phyloP scores from a whole-genome alignment of 1,140 invertebrate genomes.

The Heliconius congener region DNA sequence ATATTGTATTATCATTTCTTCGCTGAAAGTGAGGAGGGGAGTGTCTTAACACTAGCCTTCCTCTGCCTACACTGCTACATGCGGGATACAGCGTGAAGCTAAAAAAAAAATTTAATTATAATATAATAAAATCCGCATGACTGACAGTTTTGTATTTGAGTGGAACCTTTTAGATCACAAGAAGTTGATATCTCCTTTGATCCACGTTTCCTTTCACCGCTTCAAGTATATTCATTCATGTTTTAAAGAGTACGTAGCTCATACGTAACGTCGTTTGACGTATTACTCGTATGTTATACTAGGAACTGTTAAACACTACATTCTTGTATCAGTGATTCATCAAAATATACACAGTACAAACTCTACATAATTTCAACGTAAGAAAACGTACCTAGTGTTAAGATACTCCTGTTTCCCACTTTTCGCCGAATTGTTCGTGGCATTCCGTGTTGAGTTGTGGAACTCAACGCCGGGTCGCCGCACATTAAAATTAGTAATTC shows the following conservation, averaged over 20 bases:
- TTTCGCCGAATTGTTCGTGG: too few relatives aligned
- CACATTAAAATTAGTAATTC: too few relatives aligned
- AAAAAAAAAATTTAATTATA: neutral
- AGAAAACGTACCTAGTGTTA: too few relatives aligned
- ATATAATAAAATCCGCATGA: neutral
- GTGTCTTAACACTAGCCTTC: too few relatives aligned
- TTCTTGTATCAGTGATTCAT: neutral
- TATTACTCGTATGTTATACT: neutral
- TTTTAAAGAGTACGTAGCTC: neutral
- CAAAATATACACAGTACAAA: neutral
- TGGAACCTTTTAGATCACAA: neutral
- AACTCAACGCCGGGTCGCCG: too few relatives aligned
- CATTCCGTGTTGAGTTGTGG: too few relatives aligned
- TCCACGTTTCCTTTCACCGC: slow-evolving; percentile 6
- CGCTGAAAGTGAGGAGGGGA: too few relatives aligned
- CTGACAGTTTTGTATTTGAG: neutral
- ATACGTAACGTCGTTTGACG: neutral
- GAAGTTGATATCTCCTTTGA: slow-evolving; percentile 13
- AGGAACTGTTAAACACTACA: slow-evolving; percentile 1
- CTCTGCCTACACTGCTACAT: neutral
- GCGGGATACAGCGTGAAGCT: too few relatives aligned
- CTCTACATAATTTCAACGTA: neutral
- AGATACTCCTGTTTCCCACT: too few relatives aligned
- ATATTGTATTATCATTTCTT: too few relatives aligned
- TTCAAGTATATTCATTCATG: neutral